These are phyloP conservation scores for Anthopleura sola DNA, from an alignment of 64 coral and sea anemone genomes.

Conservation along the genomic window DNA sequence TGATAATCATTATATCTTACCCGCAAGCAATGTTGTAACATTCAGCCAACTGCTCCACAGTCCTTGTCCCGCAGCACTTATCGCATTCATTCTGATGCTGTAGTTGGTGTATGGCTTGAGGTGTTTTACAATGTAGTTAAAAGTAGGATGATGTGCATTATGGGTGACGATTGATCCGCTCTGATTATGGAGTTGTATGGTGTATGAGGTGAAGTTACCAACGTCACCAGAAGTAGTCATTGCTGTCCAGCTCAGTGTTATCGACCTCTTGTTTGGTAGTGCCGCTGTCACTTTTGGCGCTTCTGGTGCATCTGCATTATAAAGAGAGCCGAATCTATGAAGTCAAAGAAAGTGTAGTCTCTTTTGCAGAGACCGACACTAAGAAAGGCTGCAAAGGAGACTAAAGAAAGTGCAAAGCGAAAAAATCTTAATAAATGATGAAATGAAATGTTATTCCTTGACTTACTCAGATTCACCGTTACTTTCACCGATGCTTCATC, in stretches of 20 bases:
- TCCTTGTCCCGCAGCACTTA: neutral
- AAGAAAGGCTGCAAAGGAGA: too few species aligned
- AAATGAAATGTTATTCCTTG: too few species aligned
- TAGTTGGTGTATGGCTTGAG: conserved; percentile 22
- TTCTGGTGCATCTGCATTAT: neutral
- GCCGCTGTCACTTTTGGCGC: neutral
- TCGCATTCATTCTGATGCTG: neutral
- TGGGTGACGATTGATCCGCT: neutral
- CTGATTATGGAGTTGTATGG: neutral
- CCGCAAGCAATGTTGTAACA: neutral
- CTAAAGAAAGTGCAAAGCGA: too few species aligned
- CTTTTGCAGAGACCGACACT: too few species aligned
- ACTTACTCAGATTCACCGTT: neutral
- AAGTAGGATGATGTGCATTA: neutral
- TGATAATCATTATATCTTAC: too few species aligned
- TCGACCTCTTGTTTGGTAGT: neutral
- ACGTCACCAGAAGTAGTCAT: neutral
- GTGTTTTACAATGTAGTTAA: neutral
- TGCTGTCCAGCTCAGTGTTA: neutral
- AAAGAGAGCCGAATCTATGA: neutral
- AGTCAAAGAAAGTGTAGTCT: too few species aligned
- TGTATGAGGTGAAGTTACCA: neutral
- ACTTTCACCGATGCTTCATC: neutral
- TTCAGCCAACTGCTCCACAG: neutral
- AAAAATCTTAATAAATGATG: neutral